phyloP scores from a whole-genome alignment of 2,113 vertebrate species.

The Prolemur simus region DNA sequence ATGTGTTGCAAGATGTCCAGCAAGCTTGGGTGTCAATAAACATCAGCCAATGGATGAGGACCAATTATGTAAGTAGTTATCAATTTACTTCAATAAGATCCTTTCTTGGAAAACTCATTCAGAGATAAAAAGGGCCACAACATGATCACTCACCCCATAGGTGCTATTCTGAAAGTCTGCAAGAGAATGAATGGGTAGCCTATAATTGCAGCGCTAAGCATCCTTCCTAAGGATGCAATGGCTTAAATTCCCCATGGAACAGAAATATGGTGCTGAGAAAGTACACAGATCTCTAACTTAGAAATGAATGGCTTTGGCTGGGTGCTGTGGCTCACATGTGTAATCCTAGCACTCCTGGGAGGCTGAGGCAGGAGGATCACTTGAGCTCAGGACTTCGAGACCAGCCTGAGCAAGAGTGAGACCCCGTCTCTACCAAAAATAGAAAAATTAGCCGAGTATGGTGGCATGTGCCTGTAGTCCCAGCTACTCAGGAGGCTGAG shows the following conservation, averaged over 20 bases:
- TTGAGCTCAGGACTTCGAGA: too few species aligned
- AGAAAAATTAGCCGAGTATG: too few species aligned
- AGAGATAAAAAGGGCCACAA: neutral
- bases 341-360: too few species aligned
- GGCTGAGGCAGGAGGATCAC: too few species aligned
- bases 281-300: neutral
- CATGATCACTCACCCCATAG: neutral
- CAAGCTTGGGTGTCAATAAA: neutral
- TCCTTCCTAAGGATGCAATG: neutral
- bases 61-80: neutral
- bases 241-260: neutral
- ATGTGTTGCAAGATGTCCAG: neutral
- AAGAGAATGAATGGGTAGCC: neutral
- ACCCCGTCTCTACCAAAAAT: too few species aligned
- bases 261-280: neutral
- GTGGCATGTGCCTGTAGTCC: too few species aligned
- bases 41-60: neutral
- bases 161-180: neutral
- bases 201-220: neutral
- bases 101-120: conserved; percentile 2
- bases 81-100: neutral
- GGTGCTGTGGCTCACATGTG: too few species aligned
- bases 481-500: too few species aligned
- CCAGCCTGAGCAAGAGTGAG: too few species aligned
- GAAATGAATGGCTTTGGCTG: neutral